phyloP scores from a whole-genome alignment of 2,113 vertebrate species.

The Solea senegalensis region DNA sequence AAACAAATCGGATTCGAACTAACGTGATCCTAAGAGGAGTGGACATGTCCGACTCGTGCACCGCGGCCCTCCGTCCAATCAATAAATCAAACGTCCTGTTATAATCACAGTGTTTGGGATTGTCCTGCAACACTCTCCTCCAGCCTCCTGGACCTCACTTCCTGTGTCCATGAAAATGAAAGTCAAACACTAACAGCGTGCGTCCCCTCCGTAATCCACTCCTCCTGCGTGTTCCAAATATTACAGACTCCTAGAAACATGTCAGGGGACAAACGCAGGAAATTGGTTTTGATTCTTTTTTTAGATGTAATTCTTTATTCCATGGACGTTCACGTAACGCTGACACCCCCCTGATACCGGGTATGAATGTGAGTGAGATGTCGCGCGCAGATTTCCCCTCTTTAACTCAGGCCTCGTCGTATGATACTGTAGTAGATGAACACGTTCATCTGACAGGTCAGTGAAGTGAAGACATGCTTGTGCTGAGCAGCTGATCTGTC shows the following conservation, averaged over 20 bases:
- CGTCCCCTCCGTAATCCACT: constrained; percentile 30
- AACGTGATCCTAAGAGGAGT: neutral
- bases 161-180: constrained; percentile 17
- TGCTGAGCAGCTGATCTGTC: constrained; percentile 8
- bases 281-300: constrained; percentile 21
- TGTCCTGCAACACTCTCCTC: neutral
- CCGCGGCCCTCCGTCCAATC: neutral
- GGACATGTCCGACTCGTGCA: neutral
- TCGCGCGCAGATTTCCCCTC: too few relatives aligned
- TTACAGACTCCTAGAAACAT: constrained; percentile 22
- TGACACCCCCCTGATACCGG: neutral
- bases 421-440: too few relatives aligned
- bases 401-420: neutral
- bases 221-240: constrained; percentile 8
- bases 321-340: neutral
- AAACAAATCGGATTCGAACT: too few relatives aligned
- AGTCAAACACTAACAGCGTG: constrained; percentile 7
- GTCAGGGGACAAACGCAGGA: constrained; percentile 9
- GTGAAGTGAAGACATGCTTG: neutral
- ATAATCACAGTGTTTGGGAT: constrained; percentile 1
- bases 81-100: neutral
- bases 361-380: neutral
- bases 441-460: neutral
- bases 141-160: neutral
- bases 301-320: neutral